Conservation (phyloP, 1,140 invertebrate genomes). For the Rhizoglyphus robini region DNA sequence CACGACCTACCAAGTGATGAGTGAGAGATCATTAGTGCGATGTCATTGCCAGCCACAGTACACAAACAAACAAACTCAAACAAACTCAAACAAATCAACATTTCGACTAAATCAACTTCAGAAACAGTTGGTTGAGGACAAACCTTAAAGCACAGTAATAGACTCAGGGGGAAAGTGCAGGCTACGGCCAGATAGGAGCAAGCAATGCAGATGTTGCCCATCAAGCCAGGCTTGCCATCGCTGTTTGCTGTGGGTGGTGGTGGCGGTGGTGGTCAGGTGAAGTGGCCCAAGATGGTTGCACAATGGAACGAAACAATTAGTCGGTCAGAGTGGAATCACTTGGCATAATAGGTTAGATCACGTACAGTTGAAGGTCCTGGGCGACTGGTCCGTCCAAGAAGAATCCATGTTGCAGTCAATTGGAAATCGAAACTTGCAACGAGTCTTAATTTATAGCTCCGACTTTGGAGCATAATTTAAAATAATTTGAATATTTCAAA, state of each 20-base stretch:
- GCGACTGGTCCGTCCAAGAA: too few species aligned
- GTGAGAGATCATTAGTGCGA: too few species aligned
- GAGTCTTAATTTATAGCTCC: too few species aligned
- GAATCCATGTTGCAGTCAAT: too few species aligned
- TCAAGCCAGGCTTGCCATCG: slow-evolving; percentile 17
- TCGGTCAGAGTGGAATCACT: not conserved
- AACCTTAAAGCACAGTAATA: slow-evolving; percentile 31
- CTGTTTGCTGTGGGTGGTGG: not conserved
- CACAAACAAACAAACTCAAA: slow-evolving; percentile 10
- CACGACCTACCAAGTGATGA: slow-evolving; percentile 19
- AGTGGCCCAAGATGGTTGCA: not conserved
- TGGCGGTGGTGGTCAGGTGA: not conserved
- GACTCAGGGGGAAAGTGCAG: slow-evolving; percentile 28
- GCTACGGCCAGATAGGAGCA: slow-evolving; percentile 25
- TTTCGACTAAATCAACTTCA: not conserved
- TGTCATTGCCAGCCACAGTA: too few species aligned
- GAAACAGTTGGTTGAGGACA: slow-evolving; percentile 20
- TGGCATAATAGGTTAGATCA: not conserved
- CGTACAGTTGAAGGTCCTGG: not conserved
- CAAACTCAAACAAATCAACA: not conserved
- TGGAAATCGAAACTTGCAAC: too few species aligned
- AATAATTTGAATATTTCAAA: too few species aligned
- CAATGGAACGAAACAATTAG: too few species aligned
- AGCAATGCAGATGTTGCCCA: slow-evolving; percentile 24
- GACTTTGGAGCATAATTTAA: too few species aligned